A percentile compares a stretch with the other conserved stretches of the same genome.
These are phyloP conservation scores for Podarcis lilfordi DNA, from an alignment of 2,797 vertebrate genomes.

Conservation along the genomic window DNA sequence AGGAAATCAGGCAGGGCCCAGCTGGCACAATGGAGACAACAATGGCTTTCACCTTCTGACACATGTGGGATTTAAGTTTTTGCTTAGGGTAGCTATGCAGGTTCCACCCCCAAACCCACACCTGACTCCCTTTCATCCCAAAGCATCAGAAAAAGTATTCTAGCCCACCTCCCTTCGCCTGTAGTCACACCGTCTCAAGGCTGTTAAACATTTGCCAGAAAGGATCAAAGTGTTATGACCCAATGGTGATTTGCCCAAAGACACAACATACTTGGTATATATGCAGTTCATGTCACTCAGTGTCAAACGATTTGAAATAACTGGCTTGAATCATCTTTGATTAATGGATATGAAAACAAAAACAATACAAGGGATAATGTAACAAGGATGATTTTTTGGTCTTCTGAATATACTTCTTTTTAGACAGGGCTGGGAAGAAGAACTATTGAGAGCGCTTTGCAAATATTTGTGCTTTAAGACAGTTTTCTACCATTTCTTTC, in stretches of 20 bases:
- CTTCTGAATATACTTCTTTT: neutral
- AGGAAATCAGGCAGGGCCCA: neutral
- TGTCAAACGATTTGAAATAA: neutral
- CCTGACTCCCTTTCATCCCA: too few relatives aligned
- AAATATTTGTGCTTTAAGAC: neutral
- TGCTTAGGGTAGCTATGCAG: neutral
- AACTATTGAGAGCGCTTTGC: neutral
- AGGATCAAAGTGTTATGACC: neutral
- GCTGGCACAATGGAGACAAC: neutral
- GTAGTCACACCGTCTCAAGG: neutral
- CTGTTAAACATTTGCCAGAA: neutral
- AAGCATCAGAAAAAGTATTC: neutral
- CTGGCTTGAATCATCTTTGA: neutral
- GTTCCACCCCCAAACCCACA: neutral
- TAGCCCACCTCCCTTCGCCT: neutral
- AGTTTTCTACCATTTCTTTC: neutral
- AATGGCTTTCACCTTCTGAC: neutral
- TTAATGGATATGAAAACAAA: slow-evolving; percentile 2
- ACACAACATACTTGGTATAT: neutral
- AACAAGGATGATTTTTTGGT: neutral
- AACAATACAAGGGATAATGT: neutral
- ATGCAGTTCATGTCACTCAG: neutral
- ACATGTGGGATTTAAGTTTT: neutral
- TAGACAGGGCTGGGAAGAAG: neutral
- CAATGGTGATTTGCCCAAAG: neutral